Conservation (phyloP, 2,113 vertebrate species). For the Passer domesticus region DNA sequence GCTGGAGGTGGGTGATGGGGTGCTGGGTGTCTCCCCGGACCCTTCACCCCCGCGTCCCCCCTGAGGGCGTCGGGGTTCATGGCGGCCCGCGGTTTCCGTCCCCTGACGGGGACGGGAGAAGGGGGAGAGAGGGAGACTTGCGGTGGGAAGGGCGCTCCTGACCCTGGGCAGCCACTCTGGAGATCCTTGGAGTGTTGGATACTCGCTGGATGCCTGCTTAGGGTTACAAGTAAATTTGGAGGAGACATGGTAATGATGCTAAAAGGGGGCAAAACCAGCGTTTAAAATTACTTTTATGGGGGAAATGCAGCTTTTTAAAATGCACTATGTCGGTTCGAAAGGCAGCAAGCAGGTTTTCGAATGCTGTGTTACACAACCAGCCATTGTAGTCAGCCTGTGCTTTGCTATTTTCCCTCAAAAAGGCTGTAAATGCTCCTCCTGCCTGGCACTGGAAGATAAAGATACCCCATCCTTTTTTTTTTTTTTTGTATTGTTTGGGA, state of each 20-base stretch:
- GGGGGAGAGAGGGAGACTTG: fast-evolving
- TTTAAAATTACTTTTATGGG: fast-evolving
- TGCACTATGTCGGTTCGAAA: fast-evolving
- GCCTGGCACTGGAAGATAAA: not conserved
- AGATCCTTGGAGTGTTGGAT: fast-evolving
- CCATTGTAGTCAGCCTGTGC: fast-evolving
- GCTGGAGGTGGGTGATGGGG: not conserved
- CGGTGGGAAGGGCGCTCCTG: not conserved
- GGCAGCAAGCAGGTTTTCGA: not conserved
- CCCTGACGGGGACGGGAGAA: not conserved
- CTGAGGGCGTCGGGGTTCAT: fast-evolving
- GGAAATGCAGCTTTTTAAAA: not conserved
- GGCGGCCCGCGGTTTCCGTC: not conserved
- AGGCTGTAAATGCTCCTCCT: not conserved
- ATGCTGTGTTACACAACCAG: not conserved
- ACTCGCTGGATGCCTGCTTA: not conserved
- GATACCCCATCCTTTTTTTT: fast-evolving
- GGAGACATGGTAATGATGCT: not conserved
- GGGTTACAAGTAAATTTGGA: no score
- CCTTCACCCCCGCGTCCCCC: fast-evolving
- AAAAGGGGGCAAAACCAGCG: fast-evolving
- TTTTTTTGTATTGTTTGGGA: not conserved
- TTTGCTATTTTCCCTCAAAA: not conserved
- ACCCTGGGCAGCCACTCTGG: no score
- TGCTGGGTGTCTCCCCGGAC: fast-evolving